These are phyloP conservation scores for Hermetia illucens DNA, from an alignment of 1,140 invertebrate genomes.

Conservation along the genomic window DNA sequence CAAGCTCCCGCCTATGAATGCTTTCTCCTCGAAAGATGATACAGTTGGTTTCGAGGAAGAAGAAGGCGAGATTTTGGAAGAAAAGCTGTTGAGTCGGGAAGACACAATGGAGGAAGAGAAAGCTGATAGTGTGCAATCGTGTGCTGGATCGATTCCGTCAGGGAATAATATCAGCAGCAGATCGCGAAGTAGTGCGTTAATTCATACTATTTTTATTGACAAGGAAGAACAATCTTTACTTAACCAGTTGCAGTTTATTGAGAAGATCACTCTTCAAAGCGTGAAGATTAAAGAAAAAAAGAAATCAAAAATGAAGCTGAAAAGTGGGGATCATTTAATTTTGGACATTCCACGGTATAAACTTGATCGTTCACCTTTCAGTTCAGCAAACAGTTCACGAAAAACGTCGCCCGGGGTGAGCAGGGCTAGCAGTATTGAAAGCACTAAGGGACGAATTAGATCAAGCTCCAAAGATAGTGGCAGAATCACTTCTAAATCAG, in stretches of 20 bases:
- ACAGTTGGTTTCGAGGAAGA: slow-evolving; percentile 56
- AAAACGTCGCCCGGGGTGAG: slow-evolving; percentile 29
- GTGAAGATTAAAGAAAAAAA: slow-evolving; percentile 31
- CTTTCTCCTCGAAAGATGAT: slow-evolving; percentile 76
- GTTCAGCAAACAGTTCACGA: slow-evolving; percentile 27
- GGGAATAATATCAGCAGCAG: slow-evolving; percentile 15
- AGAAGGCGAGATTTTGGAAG: slow-evolving; percentile 46
- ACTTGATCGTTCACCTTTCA: slow-evolving; percentile 28
- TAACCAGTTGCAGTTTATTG: slow-evolving; percentile 28
- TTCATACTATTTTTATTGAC: slow-evolving; percentile 36
- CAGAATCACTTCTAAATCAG: slow-evolving; percentile 16
- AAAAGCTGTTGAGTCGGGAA: slow-evolving; percentile 32
- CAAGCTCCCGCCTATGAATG: slow-evolving; percentile 62
- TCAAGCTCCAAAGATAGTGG: slow-evolving; percentile 12
- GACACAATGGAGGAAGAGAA: slow-evolving; percentile 18
- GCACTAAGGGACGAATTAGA: slow-evolving; percentile 23
- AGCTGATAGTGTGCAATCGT: slow-evolving; percentile 25
- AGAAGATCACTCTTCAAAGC: slow-evolving; percentile 28
- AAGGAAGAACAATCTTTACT: slow-evolving; percentile 38
- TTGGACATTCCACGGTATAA: slow-evolving; percentile 28
- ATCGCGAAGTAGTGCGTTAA: slow-evolving; percentile 14
- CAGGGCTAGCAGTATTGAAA: slow-evolving; percentile 27
- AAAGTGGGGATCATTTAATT: slow-evolving; percentile 28
- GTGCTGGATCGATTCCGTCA: slow-evolving; percentile 26
- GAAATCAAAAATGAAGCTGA: slow-evolving; percentile 25